Evolutionary conservation across 1,140 invertebrate species (phyloP).

Genomic region (Drosophila erecta): DNA sequence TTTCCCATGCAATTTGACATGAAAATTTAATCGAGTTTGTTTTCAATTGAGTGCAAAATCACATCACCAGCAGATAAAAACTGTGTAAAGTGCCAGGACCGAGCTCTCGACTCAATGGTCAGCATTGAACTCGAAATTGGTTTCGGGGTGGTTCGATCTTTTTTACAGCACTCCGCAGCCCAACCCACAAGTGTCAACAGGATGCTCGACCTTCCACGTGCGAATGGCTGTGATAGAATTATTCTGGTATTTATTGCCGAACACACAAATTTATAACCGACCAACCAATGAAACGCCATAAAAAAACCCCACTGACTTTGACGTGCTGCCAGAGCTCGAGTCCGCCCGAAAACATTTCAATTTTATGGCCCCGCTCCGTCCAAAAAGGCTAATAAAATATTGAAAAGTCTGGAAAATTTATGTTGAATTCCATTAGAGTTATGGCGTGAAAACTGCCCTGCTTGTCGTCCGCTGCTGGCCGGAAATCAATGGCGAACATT

Average conservation of each 20-base stretch:
- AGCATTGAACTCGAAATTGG: conserved; percentile 9
- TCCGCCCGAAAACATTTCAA: conserved; percentile 69
- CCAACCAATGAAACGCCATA: conserved; percentile 70
- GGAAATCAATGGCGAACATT: conserved; percentile 46
- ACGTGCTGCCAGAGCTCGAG: conserved; percentile 46
- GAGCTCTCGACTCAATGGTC: conserved; percentile 31
- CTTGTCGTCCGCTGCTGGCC: conserved; percentile 15
- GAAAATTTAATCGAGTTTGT: conserved; percentile 78
- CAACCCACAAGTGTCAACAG: conserved; percentile 70
- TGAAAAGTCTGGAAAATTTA: conserved; percentile 70
- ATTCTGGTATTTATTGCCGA: conserved; percentile 75
- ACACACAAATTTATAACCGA: conserved; percentile 78
- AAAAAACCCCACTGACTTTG: conserved; percentile 58
- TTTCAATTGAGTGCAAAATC: conserved; percentile 82
- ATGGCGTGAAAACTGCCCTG: conserved; percentile 69
- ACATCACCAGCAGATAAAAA: conserved; percentile 68
- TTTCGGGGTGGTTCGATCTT: conserved; percentile 42
- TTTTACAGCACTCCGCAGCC: conserved; percentile 20
- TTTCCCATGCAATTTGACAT: conserved; percentile 64
- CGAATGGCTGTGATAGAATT: conserved; percentile 42
- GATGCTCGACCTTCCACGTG: conserved; percentile 36
- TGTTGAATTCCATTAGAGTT: conserved; percentile 79
- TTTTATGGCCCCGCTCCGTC: conserved; percentile 62
- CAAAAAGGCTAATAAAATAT: conserved; percentile 64
- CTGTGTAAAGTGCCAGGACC: conserved; percentile 56